A percentile compares a stretch with the other conserved stretches of the same genome.
Conservation (phyloP, 1,140 invertebrate genomes). For the Manduca sexta region DNA sequence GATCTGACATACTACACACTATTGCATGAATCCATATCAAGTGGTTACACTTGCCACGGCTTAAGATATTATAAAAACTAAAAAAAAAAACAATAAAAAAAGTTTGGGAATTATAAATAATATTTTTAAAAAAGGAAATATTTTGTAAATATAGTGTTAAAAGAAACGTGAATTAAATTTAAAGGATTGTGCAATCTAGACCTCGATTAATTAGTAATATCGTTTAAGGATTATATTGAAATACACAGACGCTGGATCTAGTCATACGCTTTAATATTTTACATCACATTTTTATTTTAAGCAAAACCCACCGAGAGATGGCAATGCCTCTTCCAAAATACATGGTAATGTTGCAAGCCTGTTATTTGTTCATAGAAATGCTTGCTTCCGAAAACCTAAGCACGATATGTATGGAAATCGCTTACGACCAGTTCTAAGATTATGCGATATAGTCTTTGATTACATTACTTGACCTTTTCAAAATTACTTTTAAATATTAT, state of each 20-base stretch:
- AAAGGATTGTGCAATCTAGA: constrained; percentile 65
- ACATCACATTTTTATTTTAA: not conserved
- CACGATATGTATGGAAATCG: no score
- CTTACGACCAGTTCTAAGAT: no score
- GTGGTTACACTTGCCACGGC: constrained; percentile 15
- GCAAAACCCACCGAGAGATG: not conserved
- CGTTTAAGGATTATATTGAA: constrained; percentile 41
- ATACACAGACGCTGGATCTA: not conserved
- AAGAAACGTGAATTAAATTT: constrained; percentile 16
- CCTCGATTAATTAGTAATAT: constrained; percentile 33
- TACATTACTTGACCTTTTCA: no score
- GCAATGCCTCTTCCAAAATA: no score
- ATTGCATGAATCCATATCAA: constrained; percentile 26
- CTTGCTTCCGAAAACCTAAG: no score
- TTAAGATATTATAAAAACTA: constrained; percentile 19
- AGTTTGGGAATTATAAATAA: constrained; percentile 57
- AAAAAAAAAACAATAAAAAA: constrained; percentile 25
- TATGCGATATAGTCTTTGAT: no score
- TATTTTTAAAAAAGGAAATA: constrained; percentile 60
- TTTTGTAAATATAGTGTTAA: constrained; percentile 66
- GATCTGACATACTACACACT: no score
- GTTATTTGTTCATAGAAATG: no score
- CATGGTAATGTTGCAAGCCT: no score
- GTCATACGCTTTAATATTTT: constrained; percentile 31
- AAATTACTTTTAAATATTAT: no score